A percentile compares a stretch with the other conserved stretches of the same genome.
Evolutionary conservation across 2,113 vertebrate species (phyloP).

Genomic region (Lichenostomus cassidix): DNA sequence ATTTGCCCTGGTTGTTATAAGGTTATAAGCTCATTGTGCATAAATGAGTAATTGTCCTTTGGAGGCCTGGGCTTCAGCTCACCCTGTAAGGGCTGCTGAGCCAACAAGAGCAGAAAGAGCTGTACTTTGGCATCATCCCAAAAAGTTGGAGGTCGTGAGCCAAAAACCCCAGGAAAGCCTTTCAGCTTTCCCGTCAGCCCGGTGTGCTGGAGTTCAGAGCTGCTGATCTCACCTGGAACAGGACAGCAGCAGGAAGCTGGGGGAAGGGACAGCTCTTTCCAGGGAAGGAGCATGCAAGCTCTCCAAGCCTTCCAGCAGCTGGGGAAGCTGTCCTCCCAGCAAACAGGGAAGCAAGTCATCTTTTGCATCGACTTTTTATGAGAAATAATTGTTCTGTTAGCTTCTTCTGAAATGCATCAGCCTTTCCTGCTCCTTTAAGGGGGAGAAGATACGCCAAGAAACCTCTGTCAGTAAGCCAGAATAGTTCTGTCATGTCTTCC

Average conservation of each 20-base stretch:
- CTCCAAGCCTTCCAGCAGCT: not conserved
- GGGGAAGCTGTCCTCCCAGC: not conserved
- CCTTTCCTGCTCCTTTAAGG: not conserved
- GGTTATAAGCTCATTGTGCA: not conserved
- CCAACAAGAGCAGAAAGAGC: conserved; percentile 44
- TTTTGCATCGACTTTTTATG: not conserved
- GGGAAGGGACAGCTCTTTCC: not conserved
- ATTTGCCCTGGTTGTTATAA: not conserved
- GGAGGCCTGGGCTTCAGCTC: conserved; percentile 13
- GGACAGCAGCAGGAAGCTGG: not conserved
- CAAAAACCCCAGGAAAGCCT: conserved; percentile 49
- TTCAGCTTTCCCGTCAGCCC: conserved; percentile 36
- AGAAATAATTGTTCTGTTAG: not conserved
- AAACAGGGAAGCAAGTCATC: not conserved
- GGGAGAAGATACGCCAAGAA: not conserved
- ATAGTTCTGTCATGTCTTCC: not conserved
- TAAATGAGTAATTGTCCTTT: conserved; percentile 50
- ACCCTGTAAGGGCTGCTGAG: conserved; percentile 15
- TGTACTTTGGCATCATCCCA: conserved; percentile 41
- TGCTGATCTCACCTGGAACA: conserved; percentile 46
- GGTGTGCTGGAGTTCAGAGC: conserved; percentile 6
- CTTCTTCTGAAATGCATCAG: not conserved
- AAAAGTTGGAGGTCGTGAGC: conserved; percentile 38
- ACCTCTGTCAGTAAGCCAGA: not conserved
- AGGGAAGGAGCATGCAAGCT: not conserved